A percentile compares a stretch with the other conserved stretches of the same genome.
Evolutionary conservation across 2,113 vertebrate genomes (phyloP).

Genomic region (Casuarius casuarius): DNA sequence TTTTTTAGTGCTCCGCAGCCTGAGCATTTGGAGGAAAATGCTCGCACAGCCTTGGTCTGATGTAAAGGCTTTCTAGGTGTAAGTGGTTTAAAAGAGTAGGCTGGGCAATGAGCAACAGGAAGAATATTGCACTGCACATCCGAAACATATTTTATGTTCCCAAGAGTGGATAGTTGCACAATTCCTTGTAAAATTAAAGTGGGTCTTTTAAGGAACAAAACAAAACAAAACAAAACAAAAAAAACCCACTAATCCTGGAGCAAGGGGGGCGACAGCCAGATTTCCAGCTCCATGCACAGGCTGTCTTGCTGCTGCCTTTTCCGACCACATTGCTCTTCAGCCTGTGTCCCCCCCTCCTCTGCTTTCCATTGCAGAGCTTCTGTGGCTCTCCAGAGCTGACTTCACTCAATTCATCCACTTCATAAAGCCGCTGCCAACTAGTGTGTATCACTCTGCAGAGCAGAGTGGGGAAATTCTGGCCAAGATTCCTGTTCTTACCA

Average conservation of each 20-base stretch:
- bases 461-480: background rate
- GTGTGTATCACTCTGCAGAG: rapidly evolving
- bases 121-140: rapidly evolving
- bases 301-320: background rate
- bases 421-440: background rate
- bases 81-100: background rate
- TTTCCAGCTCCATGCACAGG: background rate
- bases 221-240: background rate
- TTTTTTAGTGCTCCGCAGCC: background rate
- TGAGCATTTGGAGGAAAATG: background rate
- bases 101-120: background rate
- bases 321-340: background rate
- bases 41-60: background rate
- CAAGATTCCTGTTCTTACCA: background rate
- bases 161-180: background rate
- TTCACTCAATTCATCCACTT: background rate
- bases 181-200: background rate
- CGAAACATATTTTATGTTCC: rapidly evolving
- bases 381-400: rapidly evolving
- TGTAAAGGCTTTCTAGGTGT: background rate
- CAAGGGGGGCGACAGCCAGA: background rate
- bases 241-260: background rate
- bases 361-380: background rate
- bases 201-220: background rate
- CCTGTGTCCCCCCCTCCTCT: background rate